These are phyloP conservation scores for Cephalopterus ornatus DNA, from an alignment of 2,113 vertebrate species.

Conservation along the genomic window DNA sequence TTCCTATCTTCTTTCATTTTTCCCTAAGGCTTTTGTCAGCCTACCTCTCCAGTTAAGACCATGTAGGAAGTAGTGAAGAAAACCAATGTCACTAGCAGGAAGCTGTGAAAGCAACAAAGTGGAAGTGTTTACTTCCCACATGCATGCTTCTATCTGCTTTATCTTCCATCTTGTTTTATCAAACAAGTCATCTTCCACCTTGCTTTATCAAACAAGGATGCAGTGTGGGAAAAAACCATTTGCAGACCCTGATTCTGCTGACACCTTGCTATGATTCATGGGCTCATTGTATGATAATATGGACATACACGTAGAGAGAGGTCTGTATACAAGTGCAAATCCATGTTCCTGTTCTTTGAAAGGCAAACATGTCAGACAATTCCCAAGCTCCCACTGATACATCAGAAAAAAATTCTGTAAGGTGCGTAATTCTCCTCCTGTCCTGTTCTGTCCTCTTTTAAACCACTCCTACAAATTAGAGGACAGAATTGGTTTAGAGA, in stretches of 20 bases:
- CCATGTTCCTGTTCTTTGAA: background rate
- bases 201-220: background rate
- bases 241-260: background rate
- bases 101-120: background rate
- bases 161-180: background rate
- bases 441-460: background rate
- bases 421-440: background rate
- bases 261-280: background rate
- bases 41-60: background rate
- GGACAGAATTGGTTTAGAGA: background rate
- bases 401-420: background rate
- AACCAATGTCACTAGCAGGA: background rate
- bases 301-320: fast-evolving
- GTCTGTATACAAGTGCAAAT: fast-evolving
- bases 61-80: background rate
- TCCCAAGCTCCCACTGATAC: background rate
- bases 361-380: background rate
- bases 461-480: background rate
- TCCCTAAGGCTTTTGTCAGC: background rate
- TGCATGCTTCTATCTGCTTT: background rate
- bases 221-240: fast-evolving
- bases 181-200: background rate
- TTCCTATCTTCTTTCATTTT: background rate
- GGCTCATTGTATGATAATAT: background rate
- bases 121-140: background rate